phyloP scores from a whole-genome alignment of 2,888 invertebrate genomes.

The Nezara viridula region DNA sequence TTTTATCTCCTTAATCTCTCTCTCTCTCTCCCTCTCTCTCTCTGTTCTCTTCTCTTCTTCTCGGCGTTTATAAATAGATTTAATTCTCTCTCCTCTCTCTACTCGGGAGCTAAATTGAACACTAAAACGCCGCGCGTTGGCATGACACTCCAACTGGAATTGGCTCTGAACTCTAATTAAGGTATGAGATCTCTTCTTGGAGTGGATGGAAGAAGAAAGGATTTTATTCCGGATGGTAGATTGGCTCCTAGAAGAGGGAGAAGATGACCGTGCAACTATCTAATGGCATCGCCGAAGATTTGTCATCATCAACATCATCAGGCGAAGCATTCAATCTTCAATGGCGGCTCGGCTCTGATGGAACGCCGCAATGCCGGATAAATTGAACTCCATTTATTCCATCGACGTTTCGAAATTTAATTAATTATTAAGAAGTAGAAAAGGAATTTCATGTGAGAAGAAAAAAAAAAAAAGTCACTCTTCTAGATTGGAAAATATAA shows the following conservation, averaged over 20 bases:
- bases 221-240: not conserved
- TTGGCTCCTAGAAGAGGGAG: not conserved
- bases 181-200: not conserved
- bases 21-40: not conserved
- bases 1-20: not conserved
- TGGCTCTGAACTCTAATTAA: not conserved
- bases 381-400: slow-evolving; percentile 16
- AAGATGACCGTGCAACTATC: slow-evolving; percentile 29
- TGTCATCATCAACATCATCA: slow-evolving; percentile 51
- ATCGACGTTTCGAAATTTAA: not conserved
- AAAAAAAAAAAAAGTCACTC: too few relatives aligned
- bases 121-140: not conserved
- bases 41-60: not conserved
- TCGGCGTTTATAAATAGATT: slow-evolving; percentile 36
- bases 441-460: too few relatives aligned
- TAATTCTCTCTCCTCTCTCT: not conserved
- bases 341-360: not conserved
- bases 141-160: not conserved
- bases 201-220: not conserved
- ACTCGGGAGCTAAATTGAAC: not conserved
- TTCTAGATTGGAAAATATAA: too few relatives aligned
- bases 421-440: not conserved
- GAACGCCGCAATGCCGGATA: not conserved
- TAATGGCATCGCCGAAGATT: slow-evolving; percentile 33
- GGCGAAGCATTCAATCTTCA: not conserved